Conservation (phyloP, 2,113 vertebrate species). For the Crotalus viridis region DNA sequence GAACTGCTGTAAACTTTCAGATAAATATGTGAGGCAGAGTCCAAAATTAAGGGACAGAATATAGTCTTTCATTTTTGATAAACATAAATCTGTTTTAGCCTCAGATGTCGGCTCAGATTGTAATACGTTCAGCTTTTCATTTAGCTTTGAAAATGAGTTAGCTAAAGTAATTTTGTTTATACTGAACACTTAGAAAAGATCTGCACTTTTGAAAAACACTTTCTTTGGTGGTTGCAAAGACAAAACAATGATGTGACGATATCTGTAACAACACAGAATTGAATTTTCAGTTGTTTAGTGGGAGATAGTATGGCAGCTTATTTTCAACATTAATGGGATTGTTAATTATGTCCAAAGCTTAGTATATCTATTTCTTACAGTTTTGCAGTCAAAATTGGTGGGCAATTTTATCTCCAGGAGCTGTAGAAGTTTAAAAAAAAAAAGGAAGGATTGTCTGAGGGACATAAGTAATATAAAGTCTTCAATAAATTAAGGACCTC, state of each 20-base stretch:
- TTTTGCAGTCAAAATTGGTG: background rate
- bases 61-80: constrained; percentile 19
- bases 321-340: background rate
- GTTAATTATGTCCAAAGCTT: background rate
- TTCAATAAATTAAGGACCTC: background rate
- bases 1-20: constrained; percentile 52
- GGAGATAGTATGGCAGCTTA: background rate
- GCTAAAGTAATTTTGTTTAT: background rate
- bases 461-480: background rate
- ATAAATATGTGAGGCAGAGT: background rate
- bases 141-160: background rate
- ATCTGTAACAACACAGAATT: background rate
- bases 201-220: background rate
- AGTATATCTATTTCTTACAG: background rate
- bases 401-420: background rate
- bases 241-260: background rate
- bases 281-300: background rate
- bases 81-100: background rate
- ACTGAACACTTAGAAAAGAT: background rate
- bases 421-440: background rate
- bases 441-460: background rate
- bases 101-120: background rate
- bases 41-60: constrained; percentile 13
- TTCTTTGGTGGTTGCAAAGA: background rate
- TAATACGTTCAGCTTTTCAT: background rate